Evolutionary conservation across 2,888 invertebrate genomes (phyloP).

Genomic region (Acrocyrtus sp.): DNA sequence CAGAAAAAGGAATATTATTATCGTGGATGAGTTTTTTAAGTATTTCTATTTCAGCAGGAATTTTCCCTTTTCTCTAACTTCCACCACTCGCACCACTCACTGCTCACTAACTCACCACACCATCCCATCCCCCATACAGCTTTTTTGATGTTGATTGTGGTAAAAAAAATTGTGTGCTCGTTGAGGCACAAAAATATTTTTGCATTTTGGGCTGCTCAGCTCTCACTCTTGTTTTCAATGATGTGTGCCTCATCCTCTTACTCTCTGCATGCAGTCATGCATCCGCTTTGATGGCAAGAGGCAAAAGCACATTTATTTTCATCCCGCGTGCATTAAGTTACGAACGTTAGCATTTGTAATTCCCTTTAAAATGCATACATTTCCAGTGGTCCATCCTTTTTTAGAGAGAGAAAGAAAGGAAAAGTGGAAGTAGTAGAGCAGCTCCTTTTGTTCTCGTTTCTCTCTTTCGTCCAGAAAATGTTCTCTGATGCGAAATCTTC

Average conservation of each 20-base stretch:
- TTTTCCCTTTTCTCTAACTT: too few species aligned
- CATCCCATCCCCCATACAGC: too few species aligned
- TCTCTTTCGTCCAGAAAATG: background rate
- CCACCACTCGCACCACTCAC: too few species aligned
- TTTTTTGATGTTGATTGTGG: too few species aligned
- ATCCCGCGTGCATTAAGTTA: slow-evolving; percentile 47
- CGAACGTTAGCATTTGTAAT: slow-evolving; percentile 26
- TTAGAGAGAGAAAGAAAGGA: background rate
- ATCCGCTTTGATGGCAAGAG: slow-evolving; percentile 18
- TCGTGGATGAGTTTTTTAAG: background rate
- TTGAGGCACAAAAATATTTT: slow-evolving; percentile 1
- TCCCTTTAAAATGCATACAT: slow-evolving; percentile 34
- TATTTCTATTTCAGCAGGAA: too few species aligned
- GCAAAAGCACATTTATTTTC: slow-evolving; percentile 29
- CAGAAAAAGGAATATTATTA: background rate
- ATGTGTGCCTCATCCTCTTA: too few species aligned
- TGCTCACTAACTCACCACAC: too few species aligned
- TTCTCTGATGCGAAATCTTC: background rate
- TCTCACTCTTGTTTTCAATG: too few species aligned
- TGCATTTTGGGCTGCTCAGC: slow-evolving; percentile 10
- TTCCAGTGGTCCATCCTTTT: background rate
- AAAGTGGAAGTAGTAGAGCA: background rate
- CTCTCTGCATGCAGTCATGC: slow-evolving; percentile 4
- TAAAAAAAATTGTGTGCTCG: too few species aligned
- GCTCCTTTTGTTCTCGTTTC: background rate